A percentile compares a stretch with the other conserved stretches of the same genome.
These are phyloP conservation scores for Eristalinus aeneus DNA, from an alignment of 2,888 invertebrate genomes.

Conservation along the genomic window DNA sequence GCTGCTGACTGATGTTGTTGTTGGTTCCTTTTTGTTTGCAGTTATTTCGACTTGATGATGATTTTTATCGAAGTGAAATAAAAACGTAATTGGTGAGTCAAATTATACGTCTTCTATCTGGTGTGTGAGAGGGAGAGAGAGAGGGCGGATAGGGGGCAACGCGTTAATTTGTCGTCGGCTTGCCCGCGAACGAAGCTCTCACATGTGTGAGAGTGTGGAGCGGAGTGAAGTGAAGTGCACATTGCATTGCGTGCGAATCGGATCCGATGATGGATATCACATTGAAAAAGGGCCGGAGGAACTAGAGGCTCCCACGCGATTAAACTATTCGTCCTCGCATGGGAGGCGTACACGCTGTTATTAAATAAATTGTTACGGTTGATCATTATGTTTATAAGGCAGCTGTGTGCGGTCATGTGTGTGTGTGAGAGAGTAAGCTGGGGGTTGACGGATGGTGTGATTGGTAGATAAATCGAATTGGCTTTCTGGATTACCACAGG, in stretches of 20 bases:
- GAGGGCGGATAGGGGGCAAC: not conserved
- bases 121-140: slow-evolving; percentile 23
- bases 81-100: slow-evolving; percentile 60
- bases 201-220: slow-evolving; percentile 4
- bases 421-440: not conserved
- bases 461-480: slow-evolving; percentile 48
- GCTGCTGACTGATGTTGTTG: not conserved
- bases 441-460: slow-evolving; percentile 32
- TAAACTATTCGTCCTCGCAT: slow-evolving; percentile 67
- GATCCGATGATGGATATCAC: slow-evolving; percentile 59
- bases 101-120: slow-evolving; percentile 65
- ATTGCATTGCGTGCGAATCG: slow-evolving; percentile 65
- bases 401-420: not conserved
- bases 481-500: slow-evolving; percentile 46
- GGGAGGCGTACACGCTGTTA: slow-evolving; percentile 55
- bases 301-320: slow-evolving; percentile 63
- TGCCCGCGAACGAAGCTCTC: slow-evolving; percentile 41
- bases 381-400: slow-evolving; percentile 43
- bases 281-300: slow-evolving; percentile 53
- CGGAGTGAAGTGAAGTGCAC: too few species aligned
- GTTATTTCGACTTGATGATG: slow-evolving; percentile 29
- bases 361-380: slow-evolving; percentile 65
- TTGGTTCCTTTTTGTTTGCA: not conserved
- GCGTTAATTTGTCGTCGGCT: not conserved
- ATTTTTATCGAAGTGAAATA: slow-evolving; percentile 58